These are phyloP conservation scores for Pseudorhombus dupliciocellatus DNA, from an alignment of 2,113 vertebrate species.

Conservation along the genomic window DNA sequence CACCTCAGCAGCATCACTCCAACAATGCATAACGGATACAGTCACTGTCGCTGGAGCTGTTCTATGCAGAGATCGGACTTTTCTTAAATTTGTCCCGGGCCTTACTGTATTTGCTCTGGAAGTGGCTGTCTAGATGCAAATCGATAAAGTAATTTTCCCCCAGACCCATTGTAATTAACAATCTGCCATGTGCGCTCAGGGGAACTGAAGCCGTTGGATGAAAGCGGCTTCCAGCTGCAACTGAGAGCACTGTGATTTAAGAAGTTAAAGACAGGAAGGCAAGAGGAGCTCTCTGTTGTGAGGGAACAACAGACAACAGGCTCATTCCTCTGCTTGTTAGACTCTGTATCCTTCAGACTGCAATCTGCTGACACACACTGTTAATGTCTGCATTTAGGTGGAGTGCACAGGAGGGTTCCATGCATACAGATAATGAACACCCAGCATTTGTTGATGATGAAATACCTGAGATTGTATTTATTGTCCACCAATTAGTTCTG, in stretches of 20 bases:
- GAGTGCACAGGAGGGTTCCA: no score
- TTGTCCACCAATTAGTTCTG: no score
- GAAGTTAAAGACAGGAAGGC: conserved; percentile 35
- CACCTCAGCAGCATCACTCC: conserved; percentile 11
- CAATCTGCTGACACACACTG: conserved; percentile 16
- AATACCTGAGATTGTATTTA: not conserved
- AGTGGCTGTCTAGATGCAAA: conserved; percentile 62
- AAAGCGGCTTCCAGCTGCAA: conserved; percentile 63
- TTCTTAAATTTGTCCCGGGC: conserved; percentile 13
- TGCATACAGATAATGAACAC: no score
- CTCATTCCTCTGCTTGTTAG: conserved; percentile 18
- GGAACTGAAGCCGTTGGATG: conserved; percentile 65
- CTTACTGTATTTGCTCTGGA: conserved; percentile 47
- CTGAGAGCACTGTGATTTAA: conserved; percentile 52
- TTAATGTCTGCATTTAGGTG: not conserved
- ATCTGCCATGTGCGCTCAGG: conserved; percentile 65
- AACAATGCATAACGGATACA: conserved; percentile 38
- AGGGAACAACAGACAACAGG: conserved; percentile 13
- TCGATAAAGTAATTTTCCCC: conserved; percentile 78
- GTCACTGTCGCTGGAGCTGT: conserved; percentile 34
- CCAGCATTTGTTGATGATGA: no score
- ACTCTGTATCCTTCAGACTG: conserved; percentile 6
- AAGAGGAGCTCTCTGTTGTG: conserved; percentile 25
- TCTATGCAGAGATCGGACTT: conserved; percentile 50
- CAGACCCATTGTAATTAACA: conserved; percentile 75